phyloP scores from a whole-genome alignment of 2,113 vertebrate genomes.

The Hystrix cristata region DNA sequence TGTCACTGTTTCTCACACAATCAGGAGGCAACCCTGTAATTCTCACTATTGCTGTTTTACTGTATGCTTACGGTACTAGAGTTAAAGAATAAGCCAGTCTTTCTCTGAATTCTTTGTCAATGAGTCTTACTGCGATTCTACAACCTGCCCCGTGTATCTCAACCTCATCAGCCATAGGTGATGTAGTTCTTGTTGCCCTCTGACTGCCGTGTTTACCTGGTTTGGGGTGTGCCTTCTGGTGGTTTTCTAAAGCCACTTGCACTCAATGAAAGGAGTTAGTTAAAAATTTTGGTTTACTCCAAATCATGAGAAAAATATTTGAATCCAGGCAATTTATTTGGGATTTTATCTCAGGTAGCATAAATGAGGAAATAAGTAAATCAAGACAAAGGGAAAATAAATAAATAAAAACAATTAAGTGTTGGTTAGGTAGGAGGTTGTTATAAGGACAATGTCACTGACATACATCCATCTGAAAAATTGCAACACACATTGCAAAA shows the following conservation, averaged over 20 bases:
- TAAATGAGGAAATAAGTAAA: neutral
- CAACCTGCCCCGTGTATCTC: neutral
- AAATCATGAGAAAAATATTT: neutral
- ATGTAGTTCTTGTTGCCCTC: neutral
- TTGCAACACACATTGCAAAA: neutral
- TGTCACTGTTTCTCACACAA: neutral
- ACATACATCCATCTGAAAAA: neutral
- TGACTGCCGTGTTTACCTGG: neutral
- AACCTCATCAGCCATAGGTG: neutral
- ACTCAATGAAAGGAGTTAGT: no score
- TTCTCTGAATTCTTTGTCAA: neutral
- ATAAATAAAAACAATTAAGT: neutral
- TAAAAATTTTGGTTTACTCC: neutral
- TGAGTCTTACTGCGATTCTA: neutral
- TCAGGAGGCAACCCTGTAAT: neutral
- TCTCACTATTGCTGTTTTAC: neutral
- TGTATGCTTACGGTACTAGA: neutral
- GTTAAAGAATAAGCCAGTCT: neutral
- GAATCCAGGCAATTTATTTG: neutral
- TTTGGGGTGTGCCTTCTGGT: neutral
- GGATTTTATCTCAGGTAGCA: neutral
- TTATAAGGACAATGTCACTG: neutral
- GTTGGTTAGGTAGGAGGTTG: neutral
- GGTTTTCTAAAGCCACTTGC: neutral
- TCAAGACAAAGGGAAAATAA: neutral